Base-by-base conservation (phyloP, 2,113 vertebrate species). In the Hirundichthys speculiger region DNA sequence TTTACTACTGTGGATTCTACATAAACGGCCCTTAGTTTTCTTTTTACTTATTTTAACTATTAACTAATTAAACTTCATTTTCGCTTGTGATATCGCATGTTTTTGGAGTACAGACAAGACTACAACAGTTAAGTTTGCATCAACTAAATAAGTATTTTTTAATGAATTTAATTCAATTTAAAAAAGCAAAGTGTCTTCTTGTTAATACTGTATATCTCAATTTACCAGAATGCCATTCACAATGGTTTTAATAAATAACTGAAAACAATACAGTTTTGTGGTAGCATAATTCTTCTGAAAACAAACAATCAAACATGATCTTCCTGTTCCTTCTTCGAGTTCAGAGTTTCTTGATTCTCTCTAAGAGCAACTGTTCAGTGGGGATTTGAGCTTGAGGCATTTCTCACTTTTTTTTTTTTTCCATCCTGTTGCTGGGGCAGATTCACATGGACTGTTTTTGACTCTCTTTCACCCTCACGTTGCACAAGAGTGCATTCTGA, bases 381-480 rank as follows among this genome's bases (percentile, higher is more conserved):
- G 39, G 20, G 22, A 25, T 64, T 61, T 51, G 1, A 68, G 34
- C 52, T 54, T 40, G 30, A 74, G 67, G 79, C 25, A 55, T 43
- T 56, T 56, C 39, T 61, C 62, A 64, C 46, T 78, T 85, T 84
- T 27, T 81, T 78, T 85, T 84, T 27, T 81, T 63, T 53, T 58
- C 60, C 52, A 52, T 46, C 69, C 50, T 47, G 69, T 73, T 66
- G 64, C 69, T 71, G 58, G 21, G 73, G 52, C 70, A 84, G 82
- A 84, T 90, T 89, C 81, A 88, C 85, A 87, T 83, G 75, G 80
- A 54, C 77, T 69, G 57, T 79, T 89, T 89, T 78, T 81, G 69
- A 82, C 73, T 87, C 69, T 67, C 69, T 81, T 73, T 86, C 80
- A 72, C 75, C 80, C 65, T 51, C 30, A 69, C 62, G 76, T 75